These are phyloP conservation scores for Xestia rhomboidea DNA, from an alignment of 2,888 invertebrate species.

Conservation along the genomic window DNA sequence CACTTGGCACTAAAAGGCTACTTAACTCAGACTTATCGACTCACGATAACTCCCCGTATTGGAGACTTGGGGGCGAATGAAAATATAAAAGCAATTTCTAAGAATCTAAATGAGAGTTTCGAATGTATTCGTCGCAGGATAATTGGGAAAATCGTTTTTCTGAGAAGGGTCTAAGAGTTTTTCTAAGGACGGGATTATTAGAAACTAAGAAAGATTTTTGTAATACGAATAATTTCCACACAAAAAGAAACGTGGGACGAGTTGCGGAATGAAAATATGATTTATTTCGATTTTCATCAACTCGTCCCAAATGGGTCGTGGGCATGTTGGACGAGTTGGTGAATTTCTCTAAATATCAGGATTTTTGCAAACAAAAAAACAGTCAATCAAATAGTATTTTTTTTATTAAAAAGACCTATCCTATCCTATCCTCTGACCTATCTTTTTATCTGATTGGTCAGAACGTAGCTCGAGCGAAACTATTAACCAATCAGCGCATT, in stretches of 20 bases:
- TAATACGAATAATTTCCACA: neutral
- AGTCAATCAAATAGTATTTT: neutral
- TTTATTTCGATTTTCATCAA: too few relatives aligned
- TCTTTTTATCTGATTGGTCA: neutral
- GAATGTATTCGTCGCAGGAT: conserved; percentile 11
- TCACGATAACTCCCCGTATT: conserved; percentile 8
- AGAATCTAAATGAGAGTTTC: conserved; percentile 30
- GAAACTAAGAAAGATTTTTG: neutral
- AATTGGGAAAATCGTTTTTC: conserved; percentile 5
- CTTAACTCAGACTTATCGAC: conserved; percentile 43
- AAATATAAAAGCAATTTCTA: conserved; percentile 32
- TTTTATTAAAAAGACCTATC: neutral
- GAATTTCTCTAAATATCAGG: neutral
- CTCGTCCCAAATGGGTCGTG: too few relatives aligned
- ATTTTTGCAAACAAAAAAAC: neutral
- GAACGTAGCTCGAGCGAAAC: neutral
- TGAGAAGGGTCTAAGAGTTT: neutral
- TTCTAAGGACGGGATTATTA: neutral
- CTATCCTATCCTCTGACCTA: neutral
- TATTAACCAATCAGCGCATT: neutral
- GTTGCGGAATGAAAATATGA: too few relatives aligned
- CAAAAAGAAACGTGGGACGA: too few relatives aligned
- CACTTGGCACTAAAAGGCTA: conserved; percentile 44
- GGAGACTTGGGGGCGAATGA: conserved; percentile 17
- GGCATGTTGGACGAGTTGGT: too few relatives aligned